phyloP scores from a whole-genome alignment of 2,113 vertebrate genomes.

The Thinocorus orbignyianus region DNA sequence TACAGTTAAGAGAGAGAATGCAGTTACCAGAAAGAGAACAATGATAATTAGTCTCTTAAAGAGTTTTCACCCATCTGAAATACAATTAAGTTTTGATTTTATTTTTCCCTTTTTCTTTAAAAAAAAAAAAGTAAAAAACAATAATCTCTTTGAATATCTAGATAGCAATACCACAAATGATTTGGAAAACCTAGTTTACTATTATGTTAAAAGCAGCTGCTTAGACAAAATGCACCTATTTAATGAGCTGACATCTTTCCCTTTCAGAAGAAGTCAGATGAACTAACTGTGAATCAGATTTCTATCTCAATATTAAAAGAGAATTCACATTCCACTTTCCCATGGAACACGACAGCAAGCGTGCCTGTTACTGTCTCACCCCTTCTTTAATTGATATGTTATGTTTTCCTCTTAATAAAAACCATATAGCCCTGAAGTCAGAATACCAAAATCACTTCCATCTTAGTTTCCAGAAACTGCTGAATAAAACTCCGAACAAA shows the following conservation, averaged over 20 bases:
- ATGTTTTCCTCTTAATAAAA: conserved; percentile 60
- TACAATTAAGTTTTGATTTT: neutral
- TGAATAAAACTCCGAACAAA: conserved; percentile 47
- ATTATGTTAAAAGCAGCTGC: neutral
- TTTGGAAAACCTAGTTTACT: neutral
- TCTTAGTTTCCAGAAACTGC: conserved; percentile 65
- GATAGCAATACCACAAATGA: neutral
- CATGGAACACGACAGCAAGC: neutral
- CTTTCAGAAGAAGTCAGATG: neutral
- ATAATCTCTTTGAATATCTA: neutral
- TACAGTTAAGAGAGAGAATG: neutral
- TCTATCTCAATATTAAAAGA: conserved; percentile 1
- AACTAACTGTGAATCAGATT: conserved; percentile 15
- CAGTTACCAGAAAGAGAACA: neutral
- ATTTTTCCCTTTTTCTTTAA: neutral
- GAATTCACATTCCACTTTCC: conserved; percentile 24
- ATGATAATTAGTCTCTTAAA: neutral
- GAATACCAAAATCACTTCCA: conserved; percentile 61
- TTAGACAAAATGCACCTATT: neutral
- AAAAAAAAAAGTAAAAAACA: neutral
- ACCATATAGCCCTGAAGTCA: conserved; percentile 32
- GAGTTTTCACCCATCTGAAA: neutral
- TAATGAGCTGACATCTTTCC: neutral
- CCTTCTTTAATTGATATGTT: conserved; percentile 26
- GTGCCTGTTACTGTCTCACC: conserved; percentile 24